phyloP scores from a whole-genome alignment of 2,888 invertebrate species.

The Callimorpha dominula region DNA sequence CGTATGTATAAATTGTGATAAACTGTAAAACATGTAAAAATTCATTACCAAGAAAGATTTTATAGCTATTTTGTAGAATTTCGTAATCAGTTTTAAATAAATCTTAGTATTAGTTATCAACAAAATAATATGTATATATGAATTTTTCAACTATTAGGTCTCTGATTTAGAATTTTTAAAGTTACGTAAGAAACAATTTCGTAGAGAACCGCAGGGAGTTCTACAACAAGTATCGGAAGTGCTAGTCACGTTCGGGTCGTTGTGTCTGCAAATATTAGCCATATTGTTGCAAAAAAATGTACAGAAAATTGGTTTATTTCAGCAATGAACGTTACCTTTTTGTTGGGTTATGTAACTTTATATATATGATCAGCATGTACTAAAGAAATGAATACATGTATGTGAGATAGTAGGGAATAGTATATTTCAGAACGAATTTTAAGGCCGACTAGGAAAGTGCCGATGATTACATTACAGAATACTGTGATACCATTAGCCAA shows the following conservation, averaged over 20 bases:
- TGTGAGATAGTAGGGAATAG: not conserved
- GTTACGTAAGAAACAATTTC: conserved; percentile 11
- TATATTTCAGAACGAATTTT: too few species aligned
- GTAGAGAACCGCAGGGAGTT: not conserved
- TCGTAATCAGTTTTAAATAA: too few species aligned
- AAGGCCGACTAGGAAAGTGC: too few species aligned
- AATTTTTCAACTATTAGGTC: not conserved
- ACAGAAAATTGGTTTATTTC: conserved; percentile 1
- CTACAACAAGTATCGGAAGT: conserved; percentile 10
- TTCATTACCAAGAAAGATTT: too few species aligned
- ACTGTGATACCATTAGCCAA: too few species aligned
- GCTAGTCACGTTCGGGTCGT: conserved; percentile 10
- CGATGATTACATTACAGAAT: too few species aligned
- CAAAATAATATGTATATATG: not conserved
- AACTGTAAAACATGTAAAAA: too few species aligned
- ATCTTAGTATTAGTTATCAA: not conserved
- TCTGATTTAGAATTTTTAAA: conserved; percentile 1
- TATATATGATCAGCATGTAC: not conserved
- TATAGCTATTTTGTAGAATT: too few species aligned
- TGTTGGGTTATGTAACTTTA: not conserved
- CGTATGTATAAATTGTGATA: too few species aligned
- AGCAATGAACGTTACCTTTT: not conserved
- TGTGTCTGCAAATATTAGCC: conserved; percentile 8
- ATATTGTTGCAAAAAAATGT: not conserved
- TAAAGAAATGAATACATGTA: not conserved